Evolutionary conservation across 2,113 vertebrate genomes (phyloP), one percentile per base, ranked within the genome.

Genomic region (Alosa alosa): DNA sequence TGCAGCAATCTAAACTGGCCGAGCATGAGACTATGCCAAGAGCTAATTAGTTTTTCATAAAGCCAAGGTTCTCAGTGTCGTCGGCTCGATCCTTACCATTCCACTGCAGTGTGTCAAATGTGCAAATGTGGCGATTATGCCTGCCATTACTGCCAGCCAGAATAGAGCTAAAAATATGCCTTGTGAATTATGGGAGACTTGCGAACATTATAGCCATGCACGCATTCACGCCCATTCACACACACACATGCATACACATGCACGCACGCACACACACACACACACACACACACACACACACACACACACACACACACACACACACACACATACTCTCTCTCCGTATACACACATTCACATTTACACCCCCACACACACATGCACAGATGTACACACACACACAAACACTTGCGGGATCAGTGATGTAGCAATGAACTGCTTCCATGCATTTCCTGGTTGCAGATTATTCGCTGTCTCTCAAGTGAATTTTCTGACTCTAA

Each of bases 381-480:
- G 20, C 55, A 22, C 55, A 22, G 55, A 57, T 22, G 55, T 57
- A 57, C 18, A 72, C 64, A 25, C 60, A 64, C 60, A 72, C 64
- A 72, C 72, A 78, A 36, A 39, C 39, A 15, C 64, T 72, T 72
- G 64, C 36, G 25, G 31, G 64, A 72, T 72, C 64, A 72, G 64
- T 36, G 64, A 72, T 72, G 36, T 39, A 41, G 82, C 55, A 72
- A 81, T 83, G 46, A 90, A 90, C 90, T 18, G 49, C 82, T 85
- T 85, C 22, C 85, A 75, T 88, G 82, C 83, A 82, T 86, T 87
- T 90, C 83, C 84, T 25, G 57, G 22, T 84, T 81, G 83, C 46
- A 86, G 88, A 91, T 91, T 86, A 90, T 88, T 81, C 25, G 25
- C 75, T 75, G 75, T 78, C 68, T 81, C 44, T 52, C 84, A 68